These are phyloP conservation scores for Artemia franciscana DNA, from an alignment of 1,140 invertebrate genomes.

Conservation along the genomic window DNA sequence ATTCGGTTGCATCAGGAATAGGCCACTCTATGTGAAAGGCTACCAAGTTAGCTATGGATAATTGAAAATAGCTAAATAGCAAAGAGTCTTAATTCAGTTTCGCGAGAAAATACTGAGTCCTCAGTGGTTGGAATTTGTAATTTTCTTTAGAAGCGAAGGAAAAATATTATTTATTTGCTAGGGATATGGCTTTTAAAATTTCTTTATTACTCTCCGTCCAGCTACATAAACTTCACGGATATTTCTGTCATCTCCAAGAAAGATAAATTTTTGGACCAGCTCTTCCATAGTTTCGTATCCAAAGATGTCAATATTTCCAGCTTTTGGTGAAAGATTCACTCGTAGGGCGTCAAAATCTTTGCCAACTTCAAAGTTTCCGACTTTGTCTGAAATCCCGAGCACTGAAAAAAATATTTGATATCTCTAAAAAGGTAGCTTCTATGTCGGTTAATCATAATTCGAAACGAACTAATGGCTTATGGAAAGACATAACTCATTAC, in stretches of 20 bases:
- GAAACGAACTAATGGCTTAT: not conserved
- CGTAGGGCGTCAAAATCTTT: slow-evolving; percentile 68
- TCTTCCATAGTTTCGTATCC: slow-evolving; percentile 26
- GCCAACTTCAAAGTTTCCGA: slow-evolving; percentile 51
- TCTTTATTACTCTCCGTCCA: slow-evolving; percentile 31
- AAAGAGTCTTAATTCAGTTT: no score
- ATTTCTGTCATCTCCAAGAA: slow-evolving; percentile 59
- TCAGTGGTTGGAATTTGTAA: no score
- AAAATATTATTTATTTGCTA: no score
- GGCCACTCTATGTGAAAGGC: no score
- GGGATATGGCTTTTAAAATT: slow-evolving; percentile 8
- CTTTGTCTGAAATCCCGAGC: slow-evolving; percentile 37
- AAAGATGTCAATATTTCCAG: slow-evolving; percentile 20
- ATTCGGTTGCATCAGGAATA: no score
- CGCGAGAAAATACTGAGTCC: no score
- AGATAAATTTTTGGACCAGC: slow-evolving; percentile 54
- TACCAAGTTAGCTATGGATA: no score
- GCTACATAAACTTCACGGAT: slow-evolving; percentile 47
- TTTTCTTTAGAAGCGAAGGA: no score
- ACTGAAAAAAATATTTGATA: slow-evolving; percentile 33
- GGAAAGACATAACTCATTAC: not conserved
- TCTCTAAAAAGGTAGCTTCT: not conserved
- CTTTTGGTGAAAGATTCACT: slow-evolving; percentile 24
- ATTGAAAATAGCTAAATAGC: no score
- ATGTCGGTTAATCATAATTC: slow-evolving; percentile 9